phyloP scores from a whole-genome alignment of 2,888 invertebrate species.

The Octonoba sinensis region DNA sequence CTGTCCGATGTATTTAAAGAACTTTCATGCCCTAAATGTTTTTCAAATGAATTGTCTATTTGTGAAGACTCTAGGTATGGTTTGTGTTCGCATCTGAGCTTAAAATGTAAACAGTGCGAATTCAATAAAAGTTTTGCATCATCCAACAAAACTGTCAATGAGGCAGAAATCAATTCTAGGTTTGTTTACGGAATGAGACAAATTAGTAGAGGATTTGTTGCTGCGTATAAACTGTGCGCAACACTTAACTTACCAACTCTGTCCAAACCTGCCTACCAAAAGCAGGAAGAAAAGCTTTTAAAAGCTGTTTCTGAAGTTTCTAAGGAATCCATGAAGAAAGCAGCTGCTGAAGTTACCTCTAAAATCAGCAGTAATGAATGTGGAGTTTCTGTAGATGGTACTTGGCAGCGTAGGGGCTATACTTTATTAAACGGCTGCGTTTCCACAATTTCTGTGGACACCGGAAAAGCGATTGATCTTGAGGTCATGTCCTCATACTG shows the following conservation, averaged over 20 bases:
- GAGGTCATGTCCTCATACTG: conserved; percentile 25
- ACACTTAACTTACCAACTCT: conserved; percentile 14
- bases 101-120: conserved; percentile 6
- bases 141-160: background rate
- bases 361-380: background rate
- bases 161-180: background rate
- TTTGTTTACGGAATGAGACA: conserved; percentile 7
- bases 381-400: conserved; percentile 23
- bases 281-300: conserved; percentile 4
- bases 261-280: background rate
- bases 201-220: conserved; percentile 5
- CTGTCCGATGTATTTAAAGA: conserved; percentile 7
- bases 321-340: conserved; percentile 8
- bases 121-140: conserved; percentile 4
- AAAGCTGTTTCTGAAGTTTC: conserved; percentile 5
- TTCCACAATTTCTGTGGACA: conserved; percentile 13
- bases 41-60: background rate
- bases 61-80: conserved; percentile 28
- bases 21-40: conserved; percentile 14
- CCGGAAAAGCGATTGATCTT: conserved; percentile 17
- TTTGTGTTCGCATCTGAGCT: conserved; percentile 1
- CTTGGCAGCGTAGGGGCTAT: conserved; percentile 30
- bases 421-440: conserved; percentile 32
- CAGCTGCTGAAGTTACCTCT: conserved; percentile 1
- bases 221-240: conserved; percentile 15